phyloP scores from a whole-genome alignment of 2,888 invertebrate genomes.

The Xanthia togata region DNA sequence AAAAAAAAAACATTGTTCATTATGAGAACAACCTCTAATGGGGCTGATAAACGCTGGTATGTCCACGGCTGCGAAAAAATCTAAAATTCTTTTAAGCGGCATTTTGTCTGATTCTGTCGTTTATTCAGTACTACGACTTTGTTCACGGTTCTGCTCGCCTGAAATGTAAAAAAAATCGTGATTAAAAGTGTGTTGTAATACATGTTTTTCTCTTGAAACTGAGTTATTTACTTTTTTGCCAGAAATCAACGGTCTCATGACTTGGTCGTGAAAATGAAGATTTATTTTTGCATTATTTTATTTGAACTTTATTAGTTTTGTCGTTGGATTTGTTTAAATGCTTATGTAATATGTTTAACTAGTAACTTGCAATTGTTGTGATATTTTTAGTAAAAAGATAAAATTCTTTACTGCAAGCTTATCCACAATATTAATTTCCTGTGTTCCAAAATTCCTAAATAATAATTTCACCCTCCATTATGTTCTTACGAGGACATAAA shows the following conservation, averaged over 20 bases:
- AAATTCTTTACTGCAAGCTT: not conserved
- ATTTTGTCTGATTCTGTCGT: conserved; percentile 15
- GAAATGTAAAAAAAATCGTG: not conserved
- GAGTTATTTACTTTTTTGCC: not conserved
- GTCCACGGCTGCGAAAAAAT: conserved; percentile 2
- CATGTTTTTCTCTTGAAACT: not conserved
- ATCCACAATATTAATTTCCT: not conserved
- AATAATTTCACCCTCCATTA: conserved; percentile 8
- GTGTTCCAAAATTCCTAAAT: not conserved
- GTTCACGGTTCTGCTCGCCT: not conserved
- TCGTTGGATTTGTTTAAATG: not conserved
- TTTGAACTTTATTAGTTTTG: not conserved
- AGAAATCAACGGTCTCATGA: not conserved
- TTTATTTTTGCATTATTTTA: not conserved
- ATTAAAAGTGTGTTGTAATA: not conserved
- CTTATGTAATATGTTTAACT: not conserved
- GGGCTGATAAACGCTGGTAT: conserved; percentile 16
- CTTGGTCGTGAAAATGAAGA: not conserved
- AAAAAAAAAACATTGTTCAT: not conserved
- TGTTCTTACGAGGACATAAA: conserved; percentile 7
- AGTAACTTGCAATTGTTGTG: not conserved
- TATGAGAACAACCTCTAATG: conserved; percentile 25
- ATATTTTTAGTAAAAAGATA: not conserved
- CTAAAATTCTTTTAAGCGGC: not conserved
- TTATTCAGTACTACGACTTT: not conserved